These are phyloP conservation scores for Theropithecus gelada DNA, from an alignment of 2,113 vertebrate genomes.

Conservation along the genomic window DNA sequence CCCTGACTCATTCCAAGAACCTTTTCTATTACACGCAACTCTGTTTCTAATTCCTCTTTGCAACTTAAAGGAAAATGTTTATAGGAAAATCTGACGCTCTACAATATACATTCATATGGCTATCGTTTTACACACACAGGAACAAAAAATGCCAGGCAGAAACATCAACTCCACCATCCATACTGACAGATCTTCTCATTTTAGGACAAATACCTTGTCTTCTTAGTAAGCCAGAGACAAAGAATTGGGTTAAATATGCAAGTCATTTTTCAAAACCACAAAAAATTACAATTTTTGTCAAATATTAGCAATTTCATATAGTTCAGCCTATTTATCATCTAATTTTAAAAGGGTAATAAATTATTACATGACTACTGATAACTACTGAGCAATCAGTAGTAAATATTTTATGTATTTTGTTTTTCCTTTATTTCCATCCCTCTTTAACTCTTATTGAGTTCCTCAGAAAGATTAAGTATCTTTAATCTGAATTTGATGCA, in stretches of 20 bases:
- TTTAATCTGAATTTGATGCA: background rate
- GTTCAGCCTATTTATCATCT: background rate
- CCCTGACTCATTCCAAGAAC: constrained; percentile 34
- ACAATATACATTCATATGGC: background rate
- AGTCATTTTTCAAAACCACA: too few species aligned
- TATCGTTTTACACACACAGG: background rate
- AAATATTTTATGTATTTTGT: background rate
- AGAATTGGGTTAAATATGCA: background rate
- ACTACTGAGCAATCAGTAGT: background rate
- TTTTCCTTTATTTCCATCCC: background rate
- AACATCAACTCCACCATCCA: background rate
- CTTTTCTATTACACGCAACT: background rate
- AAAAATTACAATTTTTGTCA: background rate
- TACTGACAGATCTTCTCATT: background rate
- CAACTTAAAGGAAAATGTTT: background rate
- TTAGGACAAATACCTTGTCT: background rate
- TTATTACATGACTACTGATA: background rate
- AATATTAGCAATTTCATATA: background rate
- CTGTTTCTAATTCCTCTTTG: constrained; percentile 33
- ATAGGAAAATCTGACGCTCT: background rate
- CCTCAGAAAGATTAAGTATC: background rate
- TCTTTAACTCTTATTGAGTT: background rate
- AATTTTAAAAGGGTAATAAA: background rate
- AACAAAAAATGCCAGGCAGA: background rate
- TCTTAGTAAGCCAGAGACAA: background rate